Evolutionary conservation across 1,140 invertebrate genomes (phyloP).

Genomic region (Hylaeus anthracinus): DNA sequence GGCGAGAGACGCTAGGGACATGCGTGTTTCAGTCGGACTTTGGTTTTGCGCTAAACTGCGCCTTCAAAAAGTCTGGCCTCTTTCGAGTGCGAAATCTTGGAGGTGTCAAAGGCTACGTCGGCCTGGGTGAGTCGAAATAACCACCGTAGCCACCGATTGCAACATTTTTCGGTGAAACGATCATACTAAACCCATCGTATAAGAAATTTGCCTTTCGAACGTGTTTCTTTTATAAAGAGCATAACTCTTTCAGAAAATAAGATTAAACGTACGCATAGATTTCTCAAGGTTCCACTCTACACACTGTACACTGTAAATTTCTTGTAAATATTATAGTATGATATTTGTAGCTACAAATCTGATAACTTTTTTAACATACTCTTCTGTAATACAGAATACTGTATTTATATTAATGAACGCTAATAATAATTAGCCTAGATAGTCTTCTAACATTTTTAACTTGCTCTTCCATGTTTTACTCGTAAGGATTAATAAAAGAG

Average conservation of each 20-base stretch:
- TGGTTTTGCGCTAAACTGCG: constrained; percentile 92
- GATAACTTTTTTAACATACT: not conserved
- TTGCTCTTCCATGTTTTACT: too few species aligned
- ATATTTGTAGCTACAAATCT: not conserved
- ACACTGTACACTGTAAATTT: too few species aligned
- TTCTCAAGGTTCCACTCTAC: not conserved
- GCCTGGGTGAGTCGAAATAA: constrained; percentile 86
- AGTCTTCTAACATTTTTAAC: too few species aligned
- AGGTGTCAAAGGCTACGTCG: constrained; percentile 92
- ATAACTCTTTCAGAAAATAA: not conserved
- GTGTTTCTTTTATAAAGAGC: not conserved
- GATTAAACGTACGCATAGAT: too few species aligned
- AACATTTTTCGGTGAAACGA: not conserved
- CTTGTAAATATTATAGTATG: constrained; percentile 11
- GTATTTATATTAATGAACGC: not conserved
- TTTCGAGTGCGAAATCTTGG: constrained; percentile 94
- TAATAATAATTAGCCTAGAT: too few species aligned
- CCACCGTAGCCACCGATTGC: constrained; percentile 5
- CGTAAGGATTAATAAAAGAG: not conserved
- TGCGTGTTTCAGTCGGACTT: constrained; percentile 94
- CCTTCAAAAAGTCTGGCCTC: constrained; percentile 93
- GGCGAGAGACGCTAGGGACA: constrained; percentile 82
- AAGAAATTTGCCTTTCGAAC: too few species aligned
- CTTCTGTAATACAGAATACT: not conserved
- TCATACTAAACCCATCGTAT: not conserved